phyloP scores from a whole-genome alignment of 2,113 vertebrate species.

The Macrotis lagotis region DNA sequence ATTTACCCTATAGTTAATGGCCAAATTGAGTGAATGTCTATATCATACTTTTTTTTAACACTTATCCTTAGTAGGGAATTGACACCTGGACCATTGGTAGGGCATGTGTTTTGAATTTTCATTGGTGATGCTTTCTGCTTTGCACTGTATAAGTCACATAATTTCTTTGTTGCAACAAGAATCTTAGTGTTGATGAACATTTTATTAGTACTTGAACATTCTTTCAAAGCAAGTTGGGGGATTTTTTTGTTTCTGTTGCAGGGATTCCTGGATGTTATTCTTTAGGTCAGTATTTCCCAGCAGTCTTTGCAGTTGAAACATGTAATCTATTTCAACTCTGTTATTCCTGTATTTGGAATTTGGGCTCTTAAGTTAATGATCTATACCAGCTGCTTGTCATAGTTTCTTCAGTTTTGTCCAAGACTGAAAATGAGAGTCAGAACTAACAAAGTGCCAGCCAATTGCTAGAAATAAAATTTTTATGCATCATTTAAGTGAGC shows the following conservation, averaged over 20 bases:
- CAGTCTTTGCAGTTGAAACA: background rate
- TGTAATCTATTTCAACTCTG: slow-evolving; percentile 12
- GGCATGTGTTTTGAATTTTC: background rate
- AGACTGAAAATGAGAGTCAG: slow-evolving; percentile 10
- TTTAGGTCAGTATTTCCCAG: background rate
- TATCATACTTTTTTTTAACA: background rate
- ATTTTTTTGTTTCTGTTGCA: slow-evolving; percentile 19
- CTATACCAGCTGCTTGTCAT: background rate
- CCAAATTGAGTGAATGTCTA: background rate
- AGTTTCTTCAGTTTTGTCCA: slow-evolving; percentile 24
- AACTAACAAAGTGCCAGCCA: background rate
- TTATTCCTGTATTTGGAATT: slow-evolving; percentile 39
- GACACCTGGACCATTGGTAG: background rate
- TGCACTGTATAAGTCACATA: background rate
- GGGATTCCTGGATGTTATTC: slow-evolving; percentile 16
- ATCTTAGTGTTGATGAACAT: background rate
- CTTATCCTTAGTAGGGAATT: background rate
- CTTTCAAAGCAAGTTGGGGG: background rate
- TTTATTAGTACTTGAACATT: background rate
- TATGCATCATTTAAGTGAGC: background rate
- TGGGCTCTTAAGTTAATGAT: background rate
- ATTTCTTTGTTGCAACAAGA: background rate
- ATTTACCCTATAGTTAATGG: background rate
- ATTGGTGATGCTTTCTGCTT: background rate
- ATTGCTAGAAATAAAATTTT: background rate